phyloP scores from a whole-genome alignment of 2,888 invertebrate species.

The Acrocyrtus sp. region DNA sequence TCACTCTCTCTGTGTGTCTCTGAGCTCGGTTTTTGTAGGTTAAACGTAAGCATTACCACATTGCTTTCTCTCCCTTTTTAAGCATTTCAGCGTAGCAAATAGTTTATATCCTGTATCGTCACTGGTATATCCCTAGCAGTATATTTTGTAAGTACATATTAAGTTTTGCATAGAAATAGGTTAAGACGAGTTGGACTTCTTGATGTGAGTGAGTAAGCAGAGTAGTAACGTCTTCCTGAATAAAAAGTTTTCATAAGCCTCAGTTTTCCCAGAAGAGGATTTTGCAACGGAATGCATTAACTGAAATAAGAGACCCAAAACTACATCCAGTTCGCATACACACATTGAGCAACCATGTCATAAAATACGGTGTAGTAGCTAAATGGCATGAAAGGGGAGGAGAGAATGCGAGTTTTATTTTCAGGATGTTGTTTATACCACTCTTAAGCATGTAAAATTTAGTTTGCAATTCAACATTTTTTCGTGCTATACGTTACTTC shows the following conservation, averaged over 20 bases:
- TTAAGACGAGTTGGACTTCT: too few species aligned
- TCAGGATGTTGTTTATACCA: not conserved
- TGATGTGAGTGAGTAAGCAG: too few species aligned
- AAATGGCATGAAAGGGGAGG: constrained; percentile 9
- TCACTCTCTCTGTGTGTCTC: too few species aligned
- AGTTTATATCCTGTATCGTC: too few species aligned
- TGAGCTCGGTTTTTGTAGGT: too few species aligned
- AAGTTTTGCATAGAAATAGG: too few species aligned
- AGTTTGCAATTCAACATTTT: not conserved
- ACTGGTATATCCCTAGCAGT: too few species aligned
- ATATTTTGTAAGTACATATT: too few species aligned
- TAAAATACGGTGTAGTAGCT: not conserved
- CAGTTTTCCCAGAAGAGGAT: constrained; percentile 8
- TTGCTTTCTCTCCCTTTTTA: too few species aligned
- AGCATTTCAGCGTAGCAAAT: too few species aligned
- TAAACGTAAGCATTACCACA: not conserved
- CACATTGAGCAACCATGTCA: not conserved
- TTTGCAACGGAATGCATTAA: constrained; percentile 37
- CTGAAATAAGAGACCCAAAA: constrained; percentile 17
- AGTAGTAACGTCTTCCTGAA: too few species aligned
- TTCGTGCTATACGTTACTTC: not conserved
- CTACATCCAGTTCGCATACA: not conserved
- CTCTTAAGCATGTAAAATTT: not conserved
- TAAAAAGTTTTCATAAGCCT: too few species aligned
- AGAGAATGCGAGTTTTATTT: not conserved